phyloP scores from a whole-genome alignment of 1,140 invertebrate species.

The Drosophila miranda region DNA sequence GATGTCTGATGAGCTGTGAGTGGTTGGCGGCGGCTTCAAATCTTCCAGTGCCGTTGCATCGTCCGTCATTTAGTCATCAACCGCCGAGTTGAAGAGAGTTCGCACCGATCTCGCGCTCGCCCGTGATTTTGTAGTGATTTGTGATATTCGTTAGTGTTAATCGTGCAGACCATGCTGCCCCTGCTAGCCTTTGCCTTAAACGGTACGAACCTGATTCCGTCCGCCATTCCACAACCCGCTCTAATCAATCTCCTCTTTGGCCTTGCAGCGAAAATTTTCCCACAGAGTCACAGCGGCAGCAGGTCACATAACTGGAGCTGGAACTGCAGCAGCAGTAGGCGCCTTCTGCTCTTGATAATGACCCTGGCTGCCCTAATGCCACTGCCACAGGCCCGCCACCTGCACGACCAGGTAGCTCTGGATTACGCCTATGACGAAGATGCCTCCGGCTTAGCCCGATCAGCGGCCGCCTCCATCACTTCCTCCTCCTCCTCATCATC shows the following conservation, averaged over 20 bases:
- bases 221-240: background rate
- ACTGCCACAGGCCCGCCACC: constrained; percentile 46
- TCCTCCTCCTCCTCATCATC: constrained; percentile 4
- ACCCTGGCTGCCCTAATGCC: constrained; percentile 43
- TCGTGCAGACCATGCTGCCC: constrained; percentile 18
- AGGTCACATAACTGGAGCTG: constrained; percentile 16
- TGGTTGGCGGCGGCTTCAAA: constrained; percentile 17
- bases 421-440: constrained; percentile 46
- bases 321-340: constrained; percentile 12
- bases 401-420: constrained; percentile 50
- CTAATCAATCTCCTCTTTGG: background rate
- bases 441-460: constrained; percentile 5
- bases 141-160: constrained; percentile 12
- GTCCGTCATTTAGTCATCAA: constrained; percentile 53
- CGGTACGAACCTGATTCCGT: constrained; percentile 17
- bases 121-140: no score
- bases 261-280: constrained; percentile 41
- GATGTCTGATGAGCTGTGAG: no score
- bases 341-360: constrained; percentile 33
- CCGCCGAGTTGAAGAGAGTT: constrained; percentile 33
- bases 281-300: constrained; percentile 31
- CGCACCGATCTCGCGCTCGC: background rate
- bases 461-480: constrained; percentile 1
- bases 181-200: constrained; percentile 51
- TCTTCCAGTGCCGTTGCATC: constrained; percentile 28